Evolutionary conservation across 2,113 vertebrate species (phyloP).

Genomic region (Capra hircus): DNA sequence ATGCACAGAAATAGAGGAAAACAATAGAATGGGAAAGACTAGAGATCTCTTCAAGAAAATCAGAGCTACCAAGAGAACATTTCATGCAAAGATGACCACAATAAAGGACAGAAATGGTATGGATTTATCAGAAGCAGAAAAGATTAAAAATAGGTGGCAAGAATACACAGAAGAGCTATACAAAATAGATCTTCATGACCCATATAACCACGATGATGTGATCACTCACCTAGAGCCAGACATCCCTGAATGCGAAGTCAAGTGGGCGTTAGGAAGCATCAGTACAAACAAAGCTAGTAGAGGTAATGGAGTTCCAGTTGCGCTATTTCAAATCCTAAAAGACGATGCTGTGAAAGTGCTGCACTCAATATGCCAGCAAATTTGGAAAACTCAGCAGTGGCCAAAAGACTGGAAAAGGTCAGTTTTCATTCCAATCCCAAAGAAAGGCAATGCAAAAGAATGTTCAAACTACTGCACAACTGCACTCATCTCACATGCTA

Average conservation of each 20-base stretch:
- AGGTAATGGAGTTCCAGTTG: background rate
- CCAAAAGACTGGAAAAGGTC: background rate
- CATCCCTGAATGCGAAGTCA: background rate
- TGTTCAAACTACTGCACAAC: background rate
- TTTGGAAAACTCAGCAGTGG: background rate
- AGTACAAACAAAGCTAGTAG: background rate
- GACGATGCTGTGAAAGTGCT: background rate
- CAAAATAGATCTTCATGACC: background rate
- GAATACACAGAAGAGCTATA: background rate
- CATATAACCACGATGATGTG: background rate
- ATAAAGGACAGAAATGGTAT: background rate
- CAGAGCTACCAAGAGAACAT: background rate
- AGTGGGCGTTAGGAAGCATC: background rate
- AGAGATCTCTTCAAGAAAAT: background rate
- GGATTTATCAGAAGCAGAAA: background rate
- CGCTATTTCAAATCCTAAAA: background rate
- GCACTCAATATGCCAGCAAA: background rate
- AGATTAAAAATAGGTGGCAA: background rate
- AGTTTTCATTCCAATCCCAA: background rate
- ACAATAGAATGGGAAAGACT: background rate
- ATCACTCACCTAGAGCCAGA: background rate
- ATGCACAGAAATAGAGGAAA: background rate
- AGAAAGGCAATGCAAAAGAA: background rate
- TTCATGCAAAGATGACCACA: background rate
- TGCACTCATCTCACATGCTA: background rate